Percentiles rank a stretch among this genome's conserved stretches.
Evolutionary conservation across 37 sponge, comb jelly and placozoan genomes (phyloP).

Genomic region (Theonella swinhoei): DNA sequence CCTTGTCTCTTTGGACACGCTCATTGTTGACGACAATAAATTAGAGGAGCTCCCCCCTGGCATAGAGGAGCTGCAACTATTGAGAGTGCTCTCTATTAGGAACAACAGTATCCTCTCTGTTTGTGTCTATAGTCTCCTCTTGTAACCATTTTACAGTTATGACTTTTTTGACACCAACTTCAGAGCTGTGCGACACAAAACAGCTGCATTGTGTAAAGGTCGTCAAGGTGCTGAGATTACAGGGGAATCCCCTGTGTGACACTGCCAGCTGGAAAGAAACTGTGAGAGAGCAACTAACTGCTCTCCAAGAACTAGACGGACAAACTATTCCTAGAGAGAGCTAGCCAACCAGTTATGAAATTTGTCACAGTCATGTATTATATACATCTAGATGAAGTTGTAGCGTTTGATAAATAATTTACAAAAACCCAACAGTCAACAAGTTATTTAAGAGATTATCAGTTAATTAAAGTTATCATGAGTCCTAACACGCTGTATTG

Average conservation of each 20-base stretch:
- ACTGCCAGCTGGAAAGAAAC: background rate
- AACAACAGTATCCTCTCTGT: constrained; percentile 61
- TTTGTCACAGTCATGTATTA: too few species aligned
- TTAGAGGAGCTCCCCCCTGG: constrained; percentile 31
- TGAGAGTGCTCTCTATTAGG: constrained; percentile 40
- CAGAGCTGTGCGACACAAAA: background rate
- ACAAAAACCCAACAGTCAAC: too few species aligned
- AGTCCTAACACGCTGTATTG: too few species aligned
- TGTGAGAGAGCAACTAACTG: background rate
- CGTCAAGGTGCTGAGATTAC: constrained; percentile 9
- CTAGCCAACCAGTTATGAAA: too few species aligned
- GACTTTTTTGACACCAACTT: too few species aligned
- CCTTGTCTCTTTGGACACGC: constrained; percentile 6
- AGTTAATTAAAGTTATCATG: too few species aligned
- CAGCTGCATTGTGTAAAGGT: background rate
- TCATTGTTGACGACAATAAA: constrained; percentile 46
- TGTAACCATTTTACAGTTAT: too few species aligned
- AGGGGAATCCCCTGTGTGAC: constrained; percentile 7
- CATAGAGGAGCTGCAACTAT: background rate
- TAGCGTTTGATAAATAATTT: too few species aligned
- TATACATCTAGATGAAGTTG: too few species aligned
- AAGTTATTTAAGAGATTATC: too few species aligned
- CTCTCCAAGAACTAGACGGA: background rate
- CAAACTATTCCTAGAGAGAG: too few species aligned
- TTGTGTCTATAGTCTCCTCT: too few species aligned